A percentile compares a stretch with the other conserved stretches of the same genome.
Evolutionary conservation across 2,888 invertebrate genomes (phyloP).

Genomic region (Nomada hirtipes): DNA sequence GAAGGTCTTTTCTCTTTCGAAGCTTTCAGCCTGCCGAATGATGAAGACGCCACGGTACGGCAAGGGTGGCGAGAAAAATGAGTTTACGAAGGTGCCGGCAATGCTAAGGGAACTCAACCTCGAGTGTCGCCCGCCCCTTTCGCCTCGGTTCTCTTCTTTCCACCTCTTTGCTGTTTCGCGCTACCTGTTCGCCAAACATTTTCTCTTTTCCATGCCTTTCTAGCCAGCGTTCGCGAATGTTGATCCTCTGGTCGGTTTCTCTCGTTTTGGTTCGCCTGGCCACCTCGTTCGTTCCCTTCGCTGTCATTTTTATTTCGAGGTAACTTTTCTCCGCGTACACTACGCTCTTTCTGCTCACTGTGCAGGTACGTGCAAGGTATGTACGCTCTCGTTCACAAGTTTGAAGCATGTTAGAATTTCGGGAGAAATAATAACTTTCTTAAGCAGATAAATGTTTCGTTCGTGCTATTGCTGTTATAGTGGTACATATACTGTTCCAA

Average conservation of each 20-base stretch:
- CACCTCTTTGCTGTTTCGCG: background rate
- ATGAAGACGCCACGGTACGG: background rate
- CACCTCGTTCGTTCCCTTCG: constrained; percentile 14
- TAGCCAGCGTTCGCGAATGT: background rate
- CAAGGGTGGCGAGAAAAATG: constrained; percentile 61
- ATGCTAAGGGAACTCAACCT: constrained; percentile 45
- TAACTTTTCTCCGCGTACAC: constrained; percentile 26
- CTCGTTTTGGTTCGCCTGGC: background rate
- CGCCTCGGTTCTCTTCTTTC: constrained; percentile 2
- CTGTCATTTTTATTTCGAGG: constrained; percentile 33
- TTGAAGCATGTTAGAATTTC: too few relatives aligned
- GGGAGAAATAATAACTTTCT: too few relatives aligned
- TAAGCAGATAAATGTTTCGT: too few relatives aligned
- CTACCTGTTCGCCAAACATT: constrained; percentile 9
- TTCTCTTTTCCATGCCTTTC: background rate
- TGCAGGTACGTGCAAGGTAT: background rate
- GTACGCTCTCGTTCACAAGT: too few relatives aligned
- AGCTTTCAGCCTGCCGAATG: constrained; percentile 20
- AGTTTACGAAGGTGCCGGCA: constrained; percentile 53
- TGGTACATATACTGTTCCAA: too few relatives aligned
- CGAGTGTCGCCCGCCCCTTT: constrained; percentile 35
- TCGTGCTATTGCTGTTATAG: too few relatives aligned
- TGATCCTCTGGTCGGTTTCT: constrained; percentile 23
- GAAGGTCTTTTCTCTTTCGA: constrained; percentile 45
- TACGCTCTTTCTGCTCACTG: constrained; percentile 19